Percentiles rank a stretch among this genome's conserved stretches.
Conservation (phyloP, 37 sponge, comb jelly and placozoan species). For the Ephydatia muelleri region DNA sequence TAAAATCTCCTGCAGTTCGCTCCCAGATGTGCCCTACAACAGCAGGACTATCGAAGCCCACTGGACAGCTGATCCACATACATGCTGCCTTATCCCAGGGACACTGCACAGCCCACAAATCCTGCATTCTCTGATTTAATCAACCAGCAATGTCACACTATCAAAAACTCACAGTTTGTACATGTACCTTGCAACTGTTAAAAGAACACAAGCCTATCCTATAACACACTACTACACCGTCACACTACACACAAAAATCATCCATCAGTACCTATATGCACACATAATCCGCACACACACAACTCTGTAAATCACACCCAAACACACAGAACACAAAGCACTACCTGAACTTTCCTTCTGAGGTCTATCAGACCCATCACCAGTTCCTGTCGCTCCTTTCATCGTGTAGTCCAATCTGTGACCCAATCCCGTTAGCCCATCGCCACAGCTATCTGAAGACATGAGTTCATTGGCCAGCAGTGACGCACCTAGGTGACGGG, state of each 20-base stretch:
- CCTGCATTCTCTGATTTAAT: too few relatives aligned
- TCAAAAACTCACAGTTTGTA: too few relatives aligned
- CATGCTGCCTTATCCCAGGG: too few relatives aligned
- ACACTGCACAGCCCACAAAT: too few relatives aligned
- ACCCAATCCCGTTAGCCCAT: neutral
- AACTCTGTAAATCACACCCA: neutral
- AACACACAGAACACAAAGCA: neutral
- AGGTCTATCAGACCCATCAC: constrained; percentile 60
- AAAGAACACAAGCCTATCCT: too few relatives aligned
- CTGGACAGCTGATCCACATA: too few relatives aligned
- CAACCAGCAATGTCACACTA: too few relatives aligned
- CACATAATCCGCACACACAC: neutral
- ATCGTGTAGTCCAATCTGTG: neutral
- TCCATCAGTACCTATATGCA: neutral
- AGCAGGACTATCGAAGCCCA: too few relatives aligned
- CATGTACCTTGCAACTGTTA: too few relatives aligned
- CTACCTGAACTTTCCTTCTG: constrained; percentile 23
- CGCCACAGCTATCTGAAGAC: constrained; percentile 1
- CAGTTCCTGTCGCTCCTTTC: constrained; percentile 9
- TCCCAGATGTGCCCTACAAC: too few relatives aligned
- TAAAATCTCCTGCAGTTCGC: too few relatives aligned
- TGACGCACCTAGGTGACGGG: constrained; percentile 31
- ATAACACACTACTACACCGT: neutral
- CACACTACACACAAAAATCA: neutral
- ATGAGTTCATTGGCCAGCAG: constrained; percentile 42